These are phyloP conservation scores for Cyphomyrus discorhynchus DNA, from an alignment of 2,113 vertebrate species.

Conservation along the genomic window DNA sequence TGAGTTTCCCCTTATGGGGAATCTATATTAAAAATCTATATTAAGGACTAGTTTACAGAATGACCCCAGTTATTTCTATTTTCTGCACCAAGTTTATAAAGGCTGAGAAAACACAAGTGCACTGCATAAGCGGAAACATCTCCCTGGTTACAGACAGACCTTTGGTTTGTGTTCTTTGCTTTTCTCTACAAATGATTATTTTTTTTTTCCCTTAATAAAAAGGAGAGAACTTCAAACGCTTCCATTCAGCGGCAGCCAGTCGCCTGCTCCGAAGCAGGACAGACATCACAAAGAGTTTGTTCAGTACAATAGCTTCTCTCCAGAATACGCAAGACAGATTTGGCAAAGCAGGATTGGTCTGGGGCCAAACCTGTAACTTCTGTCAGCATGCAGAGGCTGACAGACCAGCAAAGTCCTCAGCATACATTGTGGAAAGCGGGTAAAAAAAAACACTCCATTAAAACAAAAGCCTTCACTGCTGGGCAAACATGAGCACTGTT, in stretches of 20 bases:
- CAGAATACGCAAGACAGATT: not conserved
- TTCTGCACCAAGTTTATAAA: slow-evolving; percentile 31
- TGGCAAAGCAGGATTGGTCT: not conserved
- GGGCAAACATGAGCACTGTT: not conserved
- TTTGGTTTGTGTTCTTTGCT: slow-evolving; percentile 30
- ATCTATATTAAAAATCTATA: not conserved
- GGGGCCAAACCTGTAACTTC: not conserved
- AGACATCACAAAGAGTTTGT: not conserved
- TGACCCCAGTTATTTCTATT: not conserved
- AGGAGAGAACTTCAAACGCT: not conserved
- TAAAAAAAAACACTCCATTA: not conserved
- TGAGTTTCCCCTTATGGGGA: not conserved
- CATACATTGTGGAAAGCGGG: not conserved
- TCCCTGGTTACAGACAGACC: slow-evolving; percentile 52
- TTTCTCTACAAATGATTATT: slow-evolving; percentile 25
- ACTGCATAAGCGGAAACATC: slow-evolving; percentile 48
- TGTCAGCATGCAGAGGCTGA: not conserved
- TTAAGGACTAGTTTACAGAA: not conserved
- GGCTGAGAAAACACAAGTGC: slow-evolving; percentile 42
- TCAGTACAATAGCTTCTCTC: not conserved
- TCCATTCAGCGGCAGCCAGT: not conserved
- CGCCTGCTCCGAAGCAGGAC: not conserved
- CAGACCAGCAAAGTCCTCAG: not conserved
- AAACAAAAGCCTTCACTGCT: not conserved
- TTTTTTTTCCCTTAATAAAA: slow-evolving; percentile 12